Conservation (phyloP, 2,113 vertebrate genomes). For the Lepus americanus region DNA sequence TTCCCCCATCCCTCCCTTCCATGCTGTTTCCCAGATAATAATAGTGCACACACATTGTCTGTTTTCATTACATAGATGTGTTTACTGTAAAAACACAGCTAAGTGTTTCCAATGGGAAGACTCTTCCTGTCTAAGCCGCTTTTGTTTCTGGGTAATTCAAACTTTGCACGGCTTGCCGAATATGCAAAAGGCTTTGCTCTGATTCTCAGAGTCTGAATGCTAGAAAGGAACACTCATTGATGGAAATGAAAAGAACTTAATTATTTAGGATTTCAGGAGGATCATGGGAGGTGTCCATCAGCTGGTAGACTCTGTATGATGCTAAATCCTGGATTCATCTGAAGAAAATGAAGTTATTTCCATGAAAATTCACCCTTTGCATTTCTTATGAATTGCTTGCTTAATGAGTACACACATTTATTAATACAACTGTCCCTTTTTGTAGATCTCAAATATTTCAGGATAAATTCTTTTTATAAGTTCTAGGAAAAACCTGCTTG, state of each 20-base stretch:
- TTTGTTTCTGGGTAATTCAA: slow-evolving; percentile 51
- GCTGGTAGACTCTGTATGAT: neutral
- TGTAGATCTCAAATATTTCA: neutral
- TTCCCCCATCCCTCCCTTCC: neutral
- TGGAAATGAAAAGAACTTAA: neutral
- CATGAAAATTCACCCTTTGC: neutral
- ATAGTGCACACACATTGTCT: neutral
- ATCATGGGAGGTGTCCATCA: neutral
- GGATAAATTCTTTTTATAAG: no score
- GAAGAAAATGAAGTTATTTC: slow-evolving; percentile 31
- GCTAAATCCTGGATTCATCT: neutral
- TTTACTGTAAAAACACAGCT: slow-evolving; percentile 71
- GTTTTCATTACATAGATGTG: slow-evolving; percentile 64
- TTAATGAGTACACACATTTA: neutral
- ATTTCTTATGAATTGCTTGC: slow-evolving; percentile 37
- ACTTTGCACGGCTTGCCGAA: slow-evolving; percentile 5
- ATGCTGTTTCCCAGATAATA: slow-evolving; percentile 57
- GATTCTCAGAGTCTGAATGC: neutral
- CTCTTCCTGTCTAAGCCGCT: slow-evolving; percentile 4
- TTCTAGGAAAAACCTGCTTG: slow-evolving; percentile 9
- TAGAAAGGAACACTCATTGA: neutral
- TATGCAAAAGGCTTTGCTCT: neutral
- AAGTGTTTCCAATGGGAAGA: neutral
- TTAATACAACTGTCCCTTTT: neutral
- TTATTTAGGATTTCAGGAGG: neutral